Percentiles rank a stretch among this genome's conserved stretches.
phyloP scores from a whole-genome alignment of 2,888 invertebrate species.

The Unio delphinus region DNA sequence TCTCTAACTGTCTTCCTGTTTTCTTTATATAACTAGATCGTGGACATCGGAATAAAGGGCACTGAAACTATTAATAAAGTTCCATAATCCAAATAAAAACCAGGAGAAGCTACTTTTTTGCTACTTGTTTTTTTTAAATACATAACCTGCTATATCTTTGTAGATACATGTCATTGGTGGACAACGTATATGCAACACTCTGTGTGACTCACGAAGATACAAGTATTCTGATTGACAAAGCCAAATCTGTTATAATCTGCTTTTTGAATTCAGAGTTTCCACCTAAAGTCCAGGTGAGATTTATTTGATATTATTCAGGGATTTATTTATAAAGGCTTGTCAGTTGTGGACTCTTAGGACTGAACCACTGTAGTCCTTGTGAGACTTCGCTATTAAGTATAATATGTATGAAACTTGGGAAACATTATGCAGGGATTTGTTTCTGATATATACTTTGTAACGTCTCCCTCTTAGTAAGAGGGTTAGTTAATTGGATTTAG shows the following conservation, averaged over 20 bases:
- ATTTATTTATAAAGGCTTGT: no score
- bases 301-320: background rate
- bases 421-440: background rate
- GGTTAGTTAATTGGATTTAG: no score
- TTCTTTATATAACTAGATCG: no score
- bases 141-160: background rate
- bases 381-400: background rate
- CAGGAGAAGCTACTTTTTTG: background rate
- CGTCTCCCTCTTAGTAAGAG: no score
- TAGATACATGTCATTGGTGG: slow-evolving; percentile 38
- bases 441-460: background rate
- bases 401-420: background rate
- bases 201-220: slow-evolving; percentile 31
- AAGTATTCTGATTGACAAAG: slow-evolving; percentile 41
- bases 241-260: slow-evolving; percentile 45
- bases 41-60: no score
- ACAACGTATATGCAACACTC: slow-evolving; percentile 18
- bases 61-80: no score
- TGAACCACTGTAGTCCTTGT: no score
- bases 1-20: no score
- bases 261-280: slow-evolving; percentile 48
- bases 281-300: slow-evolving; percentile 48
- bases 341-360: no score
- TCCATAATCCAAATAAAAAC: no score
- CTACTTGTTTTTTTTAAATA: background rate